Conservation (phyloP, 2,797 vertebrate species). For the Lerista edwardsae region DNA sequence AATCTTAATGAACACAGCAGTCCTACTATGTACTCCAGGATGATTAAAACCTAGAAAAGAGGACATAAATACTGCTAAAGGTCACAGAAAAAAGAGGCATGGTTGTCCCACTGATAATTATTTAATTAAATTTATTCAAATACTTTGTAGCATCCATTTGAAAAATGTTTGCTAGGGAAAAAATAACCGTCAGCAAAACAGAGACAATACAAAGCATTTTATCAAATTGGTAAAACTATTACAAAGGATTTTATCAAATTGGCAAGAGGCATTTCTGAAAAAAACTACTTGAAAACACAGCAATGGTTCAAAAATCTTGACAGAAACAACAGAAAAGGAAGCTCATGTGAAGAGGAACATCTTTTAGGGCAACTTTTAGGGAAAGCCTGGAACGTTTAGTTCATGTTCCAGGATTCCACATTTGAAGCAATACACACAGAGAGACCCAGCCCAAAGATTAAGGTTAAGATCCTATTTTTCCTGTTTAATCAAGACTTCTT, state of each 20-base stretch:
- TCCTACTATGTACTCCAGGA: background rate
- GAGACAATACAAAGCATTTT: background rate
- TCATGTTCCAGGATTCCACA: no score
- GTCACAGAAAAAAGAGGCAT: slow-evolving; percentile 16
- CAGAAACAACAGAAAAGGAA: background rate
- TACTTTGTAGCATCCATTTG: background rate
- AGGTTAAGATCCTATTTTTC: no score
- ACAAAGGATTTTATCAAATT: background rate
- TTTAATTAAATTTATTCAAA: slow-evolving; percentile 44
- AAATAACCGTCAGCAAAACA: background rate
- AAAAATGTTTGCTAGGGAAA: background rate
- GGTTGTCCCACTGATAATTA: background rate
- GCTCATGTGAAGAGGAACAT: no score
- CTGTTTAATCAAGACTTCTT: no score
- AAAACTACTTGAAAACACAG: background rate
- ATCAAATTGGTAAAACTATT: background rate
- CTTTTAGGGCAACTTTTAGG: no score
- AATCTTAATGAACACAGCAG: slow-evolving; percentile 26
- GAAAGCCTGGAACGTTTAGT: no score
- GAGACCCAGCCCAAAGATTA: no score
- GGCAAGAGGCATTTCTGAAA: background rate
- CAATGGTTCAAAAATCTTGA: background rate
- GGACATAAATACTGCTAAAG: slow-evolving; percentile 34
- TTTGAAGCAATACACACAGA: no score
- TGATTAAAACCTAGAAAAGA: slow-evolving; percentile 29